phyloP scores from a whole-genome alignment of 2,113 vertebrate genomes.

The Stigmatopora nigra region DNA sequence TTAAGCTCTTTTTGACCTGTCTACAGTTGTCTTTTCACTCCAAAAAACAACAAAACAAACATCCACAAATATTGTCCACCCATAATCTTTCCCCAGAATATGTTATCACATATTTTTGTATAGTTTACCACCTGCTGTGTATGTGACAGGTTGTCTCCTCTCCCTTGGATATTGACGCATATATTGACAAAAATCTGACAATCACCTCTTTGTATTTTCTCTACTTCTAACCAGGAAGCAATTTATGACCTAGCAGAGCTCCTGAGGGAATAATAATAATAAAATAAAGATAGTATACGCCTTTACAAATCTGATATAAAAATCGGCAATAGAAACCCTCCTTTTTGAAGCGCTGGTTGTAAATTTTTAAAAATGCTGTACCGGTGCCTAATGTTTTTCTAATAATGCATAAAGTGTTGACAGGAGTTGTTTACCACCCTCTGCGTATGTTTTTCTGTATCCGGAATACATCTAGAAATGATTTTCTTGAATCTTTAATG shows the following conservation, averaged over 20 bases:
- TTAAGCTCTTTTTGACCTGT: too few species aligned
- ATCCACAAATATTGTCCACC: too few species aligned
- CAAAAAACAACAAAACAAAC: too few species aligned
- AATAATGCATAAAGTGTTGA: constrained; percentile 50
- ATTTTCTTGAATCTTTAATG: constrained; percentile 23
- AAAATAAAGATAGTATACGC: constrained; percentile 18
- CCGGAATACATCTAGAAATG: constrained; percentile 16
- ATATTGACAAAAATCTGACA: constrained; percentile 3
- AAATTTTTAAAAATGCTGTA: constrained; percentile 50
- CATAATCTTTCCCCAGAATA: too few species aligned
- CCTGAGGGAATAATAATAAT: not conserved
- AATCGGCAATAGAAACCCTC: constrained; percentile 42
- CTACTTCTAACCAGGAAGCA: constrained; percentile 42
- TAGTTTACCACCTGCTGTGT: too few species aligned
- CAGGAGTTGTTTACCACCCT: constrained; percentile 30
- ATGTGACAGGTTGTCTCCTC: not conserved
- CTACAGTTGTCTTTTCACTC: too few species aligned
- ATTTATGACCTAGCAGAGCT: constrained; percentile 29
- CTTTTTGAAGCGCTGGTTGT: constrained; percentile 48
- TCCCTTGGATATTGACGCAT: not conserved
- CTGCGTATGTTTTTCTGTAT: constrained; percentile 6
- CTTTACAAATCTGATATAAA: constrained; percentile 40
- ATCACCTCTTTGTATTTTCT: constrained; percentile 3
- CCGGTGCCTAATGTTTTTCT: constrained; percentile 54
- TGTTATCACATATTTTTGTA: not conserved